Evolutionary conservation across 1,140 invertebrate genomes (phyloP), one percentile per base, ranked within the genome.

Genomic region (Drosophila melanica): DNA sequence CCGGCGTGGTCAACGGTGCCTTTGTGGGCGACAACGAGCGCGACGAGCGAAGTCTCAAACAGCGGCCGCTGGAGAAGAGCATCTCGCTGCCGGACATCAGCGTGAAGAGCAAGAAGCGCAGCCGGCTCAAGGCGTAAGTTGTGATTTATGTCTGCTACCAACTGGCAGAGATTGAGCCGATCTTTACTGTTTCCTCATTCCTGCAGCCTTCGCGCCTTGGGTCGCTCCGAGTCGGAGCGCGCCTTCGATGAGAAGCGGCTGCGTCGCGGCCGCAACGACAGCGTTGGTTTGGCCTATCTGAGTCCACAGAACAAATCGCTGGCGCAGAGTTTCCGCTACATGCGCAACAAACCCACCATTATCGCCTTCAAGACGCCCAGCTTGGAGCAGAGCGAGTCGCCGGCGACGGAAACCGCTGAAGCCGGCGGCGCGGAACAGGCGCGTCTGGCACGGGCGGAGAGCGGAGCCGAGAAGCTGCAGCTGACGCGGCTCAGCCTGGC

Each of bases 301-400:
- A 95, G 94, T 81, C 95, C 96, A 9, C 95, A 96, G 82, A 96
- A 96, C 81, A 95, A 95, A 81, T 95, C 94, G 12, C 91, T 97
- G 53, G 96, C 96, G 1, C 96, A 97, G 81, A 96, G 95, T 87
- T 97, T 97, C 90, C 93, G 96, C 18, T 97, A 97, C 82, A 97
- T 97, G 96, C 92, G 97, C 39, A 96, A 95, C 51, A 97, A 97
- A 85, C 97, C 97, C 1, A 96, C 96, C 0, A 96, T 97, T 47
- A 97, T 97, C 41, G 96, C 96, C 1, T 96, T 97, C 76, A 96
- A 96, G 91, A 95, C 95, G 3, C 96, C 96, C 4, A 96, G 95
- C 92, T 76, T 96, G 44, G 96, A 96, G 79, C 94, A 94, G 71
- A 94, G 93, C 50, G 94, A 96, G 73, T 91, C 94, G 8, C 0